Evolutionary conservation across 2,797 vertebrate genomes (phyloP).

Genomic region (Anabacerthia variegaticeps): DNA sequence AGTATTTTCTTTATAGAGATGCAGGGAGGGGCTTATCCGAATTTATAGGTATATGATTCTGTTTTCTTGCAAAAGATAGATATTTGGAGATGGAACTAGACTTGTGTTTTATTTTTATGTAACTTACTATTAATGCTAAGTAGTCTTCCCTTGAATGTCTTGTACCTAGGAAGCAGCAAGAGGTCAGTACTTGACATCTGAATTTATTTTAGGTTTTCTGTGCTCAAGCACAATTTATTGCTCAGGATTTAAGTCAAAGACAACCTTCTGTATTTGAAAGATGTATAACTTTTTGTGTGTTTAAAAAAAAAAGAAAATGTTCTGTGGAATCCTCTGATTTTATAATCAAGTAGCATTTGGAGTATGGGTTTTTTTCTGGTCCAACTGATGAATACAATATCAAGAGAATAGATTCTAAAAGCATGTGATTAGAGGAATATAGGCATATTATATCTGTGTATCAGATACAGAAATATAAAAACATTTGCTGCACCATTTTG

Average conservation of each 20-base stretch:
- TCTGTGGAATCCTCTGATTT: not conserved
- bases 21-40: not conserved
- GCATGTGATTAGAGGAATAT: not conserved
- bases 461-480: not conserved
- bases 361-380: not conserved
- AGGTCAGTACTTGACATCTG: not conserved
- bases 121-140: not conserved
- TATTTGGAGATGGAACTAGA: not conserved
- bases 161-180: not conserved
- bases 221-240: not conserved
- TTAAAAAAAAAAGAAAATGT: not conserved
- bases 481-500: not conserved
- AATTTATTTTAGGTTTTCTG: conserved; percentile 10
- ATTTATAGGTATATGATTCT: not conserved
- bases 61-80: not conserved
- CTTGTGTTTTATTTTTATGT: not conserved
- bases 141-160: not conserved
- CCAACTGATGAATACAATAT: not conserved
- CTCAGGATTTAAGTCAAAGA: not conserved
- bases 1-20: not conserved
- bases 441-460: conserved; percentile 23
- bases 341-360: conserved; percentile 25
- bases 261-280: not conserved
- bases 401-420: not conserved
- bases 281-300: not conserved